Conservation (phyloP, 1,140 invertebrate genomes). For the Drosophila bocqueti region DNA sequence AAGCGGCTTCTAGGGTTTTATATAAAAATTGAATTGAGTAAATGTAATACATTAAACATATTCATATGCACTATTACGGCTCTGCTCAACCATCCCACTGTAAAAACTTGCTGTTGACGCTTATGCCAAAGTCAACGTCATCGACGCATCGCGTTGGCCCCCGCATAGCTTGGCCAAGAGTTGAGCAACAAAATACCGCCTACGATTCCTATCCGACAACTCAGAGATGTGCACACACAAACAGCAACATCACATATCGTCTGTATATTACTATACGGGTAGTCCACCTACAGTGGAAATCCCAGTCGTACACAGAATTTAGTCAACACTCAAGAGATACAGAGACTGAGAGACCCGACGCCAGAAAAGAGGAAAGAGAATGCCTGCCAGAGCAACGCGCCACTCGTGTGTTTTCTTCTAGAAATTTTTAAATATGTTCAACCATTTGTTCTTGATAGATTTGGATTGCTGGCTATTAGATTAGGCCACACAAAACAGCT, state of each 20-base stretch:
- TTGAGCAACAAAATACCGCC: constrained; percentile 65
- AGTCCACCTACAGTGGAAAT: constrained; percentile 47
- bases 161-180: constrained; percentile 46
- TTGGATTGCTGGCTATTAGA: constrained; percentile 51
- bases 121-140: constrained; percentile 52
- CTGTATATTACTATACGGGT: constrained; percentile 39
- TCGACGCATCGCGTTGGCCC: constrained; percentile 18
- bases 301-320: constrained; percentile 16
- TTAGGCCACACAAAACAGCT: constrained; percentile 61
- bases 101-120: constrained; percentile 17
- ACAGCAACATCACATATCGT: constrained; percentile 10
- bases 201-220: constrained; percentile 44
- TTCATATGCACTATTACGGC: background rate
- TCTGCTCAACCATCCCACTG: background rate
- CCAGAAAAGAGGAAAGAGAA: constrained; percentile 12
- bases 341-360: constrained; percentile 5
- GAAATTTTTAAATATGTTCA: constrained; percentile 71
- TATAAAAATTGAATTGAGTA: background rate
- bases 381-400: constrained; percentile 1
- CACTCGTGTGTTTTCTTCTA: constrained; percentile 61
- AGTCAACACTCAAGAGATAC: constrained; percentile 18
- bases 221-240: constrained; percentile 36
- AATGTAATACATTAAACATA: background rate
- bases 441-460: constrained; percentile 53
- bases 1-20: background rate